Conservation (phyloP, 1,140 invertebrate species). For the Phymorhynchus buccinoides region DNA sequence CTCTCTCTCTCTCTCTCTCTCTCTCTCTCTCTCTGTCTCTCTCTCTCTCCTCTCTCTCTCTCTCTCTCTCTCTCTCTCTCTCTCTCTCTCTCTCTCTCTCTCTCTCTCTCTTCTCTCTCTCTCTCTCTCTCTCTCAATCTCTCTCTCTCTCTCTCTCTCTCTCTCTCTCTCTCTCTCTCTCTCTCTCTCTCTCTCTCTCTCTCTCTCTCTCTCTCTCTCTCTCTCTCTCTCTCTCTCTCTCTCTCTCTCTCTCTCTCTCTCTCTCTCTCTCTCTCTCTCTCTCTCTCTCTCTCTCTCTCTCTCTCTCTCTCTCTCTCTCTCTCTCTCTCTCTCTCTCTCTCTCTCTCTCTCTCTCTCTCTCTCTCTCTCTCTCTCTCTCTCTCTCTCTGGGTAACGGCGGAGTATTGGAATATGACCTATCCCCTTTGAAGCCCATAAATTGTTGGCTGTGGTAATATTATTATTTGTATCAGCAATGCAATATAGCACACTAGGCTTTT, state of each 20-base stretch:
- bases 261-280: too few relatives aligned
- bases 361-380: too few relatives aligned
- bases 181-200: slow-evolving; percentile 1
- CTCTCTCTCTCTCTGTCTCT: not conserved
- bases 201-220: not conserved
- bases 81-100: slow-evolving; percentile 7
- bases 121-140: too few relatives aligned
- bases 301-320: slow-evolving; percentile 6
- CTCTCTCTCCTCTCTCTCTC: not conserved
- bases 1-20: not conserved
- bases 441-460: too few relatives aligned
- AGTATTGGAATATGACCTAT: too few relatives aligned
- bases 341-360: too few relatives aligned
- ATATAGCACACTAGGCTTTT: too few relatives aligned
- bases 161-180: not conserved
- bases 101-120: not conserved
- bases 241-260: not conserved
- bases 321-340: slow-evolving; percentile 19
- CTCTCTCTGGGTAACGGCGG: too few relatives aligned
- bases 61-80: slow-evolving; percentile 17
- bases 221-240: not conserved
- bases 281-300: not conserved
- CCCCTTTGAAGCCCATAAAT: too few relatives aligned
- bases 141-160: too few relatives aligned
- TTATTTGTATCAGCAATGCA: too few relatives aligned